Evolutionary conservation across 2,113 vertebrate genomes (phyloP).

Genomic region (Leuciscus idus): DNA sequence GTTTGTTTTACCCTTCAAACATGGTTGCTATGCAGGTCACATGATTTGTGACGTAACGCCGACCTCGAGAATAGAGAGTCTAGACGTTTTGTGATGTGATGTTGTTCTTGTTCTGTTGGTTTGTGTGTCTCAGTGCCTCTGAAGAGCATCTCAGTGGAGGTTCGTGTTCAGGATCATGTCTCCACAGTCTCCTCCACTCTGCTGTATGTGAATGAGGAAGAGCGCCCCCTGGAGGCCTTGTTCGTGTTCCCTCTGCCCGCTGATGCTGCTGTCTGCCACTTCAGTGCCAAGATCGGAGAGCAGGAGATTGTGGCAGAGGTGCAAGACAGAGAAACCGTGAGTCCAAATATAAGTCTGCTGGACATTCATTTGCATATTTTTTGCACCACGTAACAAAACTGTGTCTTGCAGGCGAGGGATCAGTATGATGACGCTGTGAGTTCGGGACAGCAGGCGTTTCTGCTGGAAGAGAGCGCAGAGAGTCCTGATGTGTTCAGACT

Average conservation of each 20-base stretch:
- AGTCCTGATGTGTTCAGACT: constrained; percentile 66
- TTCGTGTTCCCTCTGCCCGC: constrained; percentile 86
- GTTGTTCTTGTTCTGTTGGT: neutral
- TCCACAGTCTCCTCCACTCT: constrained; percentile 80
- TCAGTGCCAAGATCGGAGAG: constrained; percentile 73
- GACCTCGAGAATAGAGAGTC: too few relatives aligned
- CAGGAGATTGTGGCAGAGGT: constrained; percentile 78
- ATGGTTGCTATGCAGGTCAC: too few relatives aligned
- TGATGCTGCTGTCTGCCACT: constrained; percentile 70
- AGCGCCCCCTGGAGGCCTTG: constrained; percentile 75
- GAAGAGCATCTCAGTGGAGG: constrained; percentile 76
- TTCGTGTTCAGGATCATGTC: constrained; percentile 79
- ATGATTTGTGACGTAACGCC: too few relatives aligned
- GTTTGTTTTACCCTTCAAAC: too few relatives aligned
- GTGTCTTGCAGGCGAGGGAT: constrained; percentile 68
- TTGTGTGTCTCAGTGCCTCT: constrained; percentile 76
- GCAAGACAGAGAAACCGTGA: constrained; percentile 79
- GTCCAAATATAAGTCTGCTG: neutral
- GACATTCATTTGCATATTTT: neutral
- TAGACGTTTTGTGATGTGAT: neutral
- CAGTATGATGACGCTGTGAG: constrained; percentile 79
- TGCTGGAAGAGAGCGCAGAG: constrained; percentile 76
- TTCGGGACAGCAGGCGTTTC: constrained; percentile 78
- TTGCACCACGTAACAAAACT: neutral
- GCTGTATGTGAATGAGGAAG: constrained; percentile 81